Conservation (phyloP, 2,113 vertebrate species). For the Ascaphus truei region DNA sequence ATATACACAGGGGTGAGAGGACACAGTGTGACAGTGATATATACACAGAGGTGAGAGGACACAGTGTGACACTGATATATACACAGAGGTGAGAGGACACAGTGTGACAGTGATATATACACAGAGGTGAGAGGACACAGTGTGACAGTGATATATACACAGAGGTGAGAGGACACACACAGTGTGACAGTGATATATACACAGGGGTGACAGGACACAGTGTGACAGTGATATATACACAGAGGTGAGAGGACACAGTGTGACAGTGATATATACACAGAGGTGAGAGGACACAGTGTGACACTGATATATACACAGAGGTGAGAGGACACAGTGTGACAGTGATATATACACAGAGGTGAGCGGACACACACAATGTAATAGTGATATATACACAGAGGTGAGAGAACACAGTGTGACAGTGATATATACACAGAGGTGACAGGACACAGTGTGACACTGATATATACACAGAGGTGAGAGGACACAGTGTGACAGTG, state of each 20-base stretch:
- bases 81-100: background rate
- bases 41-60: conserved; percentile 60
- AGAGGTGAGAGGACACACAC: conserved; percentile 42
- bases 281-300: background rate
- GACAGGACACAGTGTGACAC: background rate
- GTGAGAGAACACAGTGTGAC: no score
- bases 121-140: conserved; percentile 50
- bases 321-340: conserved; percentile 41
- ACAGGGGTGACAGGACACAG: conserved; percentile 43
- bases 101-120: conserved; percentile 30
- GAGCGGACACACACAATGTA: background rate
- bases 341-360: conserved; percentile 50
- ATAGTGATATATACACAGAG: conserved; percentile 44
- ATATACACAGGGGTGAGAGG: no score
- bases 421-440: no score
- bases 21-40: background rate
- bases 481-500: no score
- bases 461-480: conserved; percentile 54
- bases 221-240: conserved; percentile 44
- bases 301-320: conserved; percentile 44
- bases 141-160: conserved; percentile 44
- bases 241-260: conserved; percentile 54
- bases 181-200: conserved; percentile 30
- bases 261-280: no score
- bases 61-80: no score